Conservation (phyloP, 1,140 invertebrate species). For the Nasonia vitripennis region DNA sequence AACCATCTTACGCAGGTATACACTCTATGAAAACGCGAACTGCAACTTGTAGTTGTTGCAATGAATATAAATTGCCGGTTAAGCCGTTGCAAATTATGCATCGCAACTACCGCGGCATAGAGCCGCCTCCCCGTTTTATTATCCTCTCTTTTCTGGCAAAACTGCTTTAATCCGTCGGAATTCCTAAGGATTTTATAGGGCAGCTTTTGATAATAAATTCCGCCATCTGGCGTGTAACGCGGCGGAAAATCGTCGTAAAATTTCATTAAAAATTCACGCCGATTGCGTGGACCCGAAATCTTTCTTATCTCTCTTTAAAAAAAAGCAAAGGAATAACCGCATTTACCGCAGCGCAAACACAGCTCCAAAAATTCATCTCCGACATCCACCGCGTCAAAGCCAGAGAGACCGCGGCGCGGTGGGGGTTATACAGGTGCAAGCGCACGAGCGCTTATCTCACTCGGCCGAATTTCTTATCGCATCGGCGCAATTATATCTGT, state of each 20-base stretch:
- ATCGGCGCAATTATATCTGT: slow-evolving; percentile 1
- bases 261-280: not conserved
- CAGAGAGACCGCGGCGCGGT: not conserved
- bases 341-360: not conserved
- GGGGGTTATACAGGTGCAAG: not conserved
- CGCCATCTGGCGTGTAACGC: too few relatives aligned
- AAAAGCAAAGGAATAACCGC: too few relatives aligned
- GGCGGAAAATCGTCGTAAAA: not conserved
- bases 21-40: not conserved
- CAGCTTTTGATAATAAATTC: not conserved
- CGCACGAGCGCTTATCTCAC: not conserved
- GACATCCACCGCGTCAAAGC: not conserved
- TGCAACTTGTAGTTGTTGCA: slow-evolving; percentile 35
- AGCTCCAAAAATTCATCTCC: not conserved
- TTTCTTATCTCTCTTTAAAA: too few relatives aligned
- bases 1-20: not conserved
- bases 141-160: not conserved
- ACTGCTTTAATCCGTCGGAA: not conserved
- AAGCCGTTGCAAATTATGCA: slow-evolving; percentile 24
- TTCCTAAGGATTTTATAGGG: slow-evolving; percentile 10
- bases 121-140: not conserved
- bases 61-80: slow-evolving; percentile 46
- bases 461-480: slow-evolving; percentile 16
- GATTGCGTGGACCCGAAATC: too few relatives aligned
- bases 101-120: too few relatives aligned